Percentiles rank a stretch among this genome's conserved stretches.
These are phyloP conservation scores for Oscheius sp. DNA, from an alignment of 2,888 invertebrate species.

Conservation along the genomic window DNA sequence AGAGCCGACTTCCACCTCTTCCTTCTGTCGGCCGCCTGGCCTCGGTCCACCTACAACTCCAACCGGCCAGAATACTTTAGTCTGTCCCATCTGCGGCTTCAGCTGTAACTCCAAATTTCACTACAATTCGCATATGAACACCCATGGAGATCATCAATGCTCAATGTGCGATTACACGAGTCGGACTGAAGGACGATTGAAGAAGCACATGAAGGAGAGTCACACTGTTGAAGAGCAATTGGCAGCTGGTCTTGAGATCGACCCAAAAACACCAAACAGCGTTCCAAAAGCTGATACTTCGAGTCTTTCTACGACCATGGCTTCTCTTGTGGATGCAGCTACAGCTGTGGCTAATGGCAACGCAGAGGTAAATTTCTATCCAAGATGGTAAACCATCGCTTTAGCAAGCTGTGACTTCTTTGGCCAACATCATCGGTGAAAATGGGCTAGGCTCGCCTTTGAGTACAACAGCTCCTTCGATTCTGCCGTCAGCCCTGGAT, in stretches of 20 bases:
- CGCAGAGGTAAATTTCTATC: conserved; percentile 1
- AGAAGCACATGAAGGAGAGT: conserved; percentile 74
- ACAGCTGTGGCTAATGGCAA: conserved; percentile 35
- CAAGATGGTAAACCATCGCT: not conserved
- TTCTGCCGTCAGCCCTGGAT: conserved; percentile 56
- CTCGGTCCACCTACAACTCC: conserved; percentile 53
- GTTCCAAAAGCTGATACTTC: conserved; percentile 29
- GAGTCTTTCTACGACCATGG: conserved; percentile 53
- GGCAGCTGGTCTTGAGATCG: conserved; percentile 67
- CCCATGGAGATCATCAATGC: conserved; percentile 75
- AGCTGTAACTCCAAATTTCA: conserved; percentile 72
- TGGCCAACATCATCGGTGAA: conserved; percentile 8
- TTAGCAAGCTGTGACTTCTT: conserved; percentile 19
- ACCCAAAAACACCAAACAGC: conserved; percentile 30
- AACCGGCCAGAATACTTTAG: conserved; percentile 43
- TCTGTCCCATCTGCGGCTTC: conserved; percentile 73
- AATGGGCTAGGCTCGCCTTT: conserved; percentile 16
- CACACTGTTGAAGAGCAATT: conserved; percentile 72
- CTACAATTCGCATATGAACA: conserved; percentile 75
- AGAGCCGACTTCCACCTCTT: conserved; percentile 30
- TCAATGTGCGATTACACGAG: conserved; percentile 75
- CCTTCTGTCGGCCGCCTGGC: conserved; percentile 61
- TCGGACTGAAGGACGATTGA: conserved; percentile 71
- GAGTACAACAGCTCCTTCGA: conserved; percentile 7
- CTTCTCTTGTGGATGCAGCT: conserved; percentile 52